Conservation (phyloP, 1,140 invertebrate genomes). For the Bursaphelenchus mucronatus region DNA sequence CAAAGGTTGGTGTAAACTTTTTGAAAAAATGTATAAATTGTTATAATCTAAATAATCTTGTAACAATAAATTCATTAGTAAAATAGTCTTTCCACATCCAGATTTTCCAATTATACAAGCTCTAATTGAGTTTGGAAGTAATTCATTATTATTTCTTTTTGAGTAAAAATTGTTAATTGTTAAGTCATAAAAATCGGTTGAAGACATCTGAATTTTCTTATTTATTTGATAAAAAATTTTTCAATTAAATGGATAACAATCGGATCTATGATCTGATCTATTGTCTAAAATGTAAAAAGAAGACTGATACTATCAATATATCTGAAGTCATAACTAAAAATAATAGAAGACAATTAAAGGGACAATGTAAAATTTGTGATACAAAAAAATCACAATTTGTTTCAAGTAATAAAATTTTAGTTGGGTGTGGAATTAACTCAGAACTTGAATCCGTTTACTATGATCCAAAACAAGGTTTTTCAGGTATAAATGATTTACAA, state of each 20-base stretch:
- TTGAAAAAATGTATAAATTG: slow-evolving; percentile 43
- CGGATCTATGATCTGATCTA: no score
- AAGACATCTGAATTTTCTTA: no score
- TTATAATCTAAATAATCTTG: slow-evolving; percentile 40
- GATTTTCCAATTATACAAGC: slow-evolving; percentile 28
- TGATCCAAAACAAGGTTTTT: slow-evolving; percentile 27
- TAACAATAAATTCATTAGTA: slow-evolving; percentile 37
- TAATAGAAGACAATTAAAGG: slow-evolving; percentile 21
- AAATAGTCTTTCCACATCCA: slow-evolving; percentile 29
- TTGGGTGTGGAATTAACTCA: no score
- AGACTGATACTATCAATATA: slow-evolving; percentile 16
- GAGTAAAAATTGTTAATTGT: slow-evolving; percentile 25
- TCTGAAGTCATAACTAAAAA: slow-evolving; percentile 19
- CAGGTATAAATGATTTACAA: slow-evolving; percentile 29
- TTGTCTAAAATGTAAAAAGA: slow-evolving; percentile 27
- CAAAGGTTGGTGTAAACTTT: slow-evolving; percentile 36
- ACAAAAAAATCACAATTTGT: slow-evolving; percentile 28
- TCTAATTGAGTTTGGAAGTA: slow-evolving; percentile 25
- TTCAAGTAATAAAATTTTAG: slow-evolving; percentile 23
- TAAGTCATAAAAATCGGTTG: slow-evolving; percentile 18
- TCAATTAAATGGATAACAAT: no score
- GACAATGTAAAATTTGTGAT: slow-evolving; percentile 22
- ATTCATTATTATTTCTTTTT: slow-evolving; percentile 23
- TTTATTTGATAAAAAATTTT: slow-evolving; percentile 26
- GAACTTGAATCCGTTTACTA: slow-evolving; percentile 26